Evolutionary conservation across 1,140 invertebrate genomes (phyloP).

Genomic region (Nephila pilipes): DNA sequence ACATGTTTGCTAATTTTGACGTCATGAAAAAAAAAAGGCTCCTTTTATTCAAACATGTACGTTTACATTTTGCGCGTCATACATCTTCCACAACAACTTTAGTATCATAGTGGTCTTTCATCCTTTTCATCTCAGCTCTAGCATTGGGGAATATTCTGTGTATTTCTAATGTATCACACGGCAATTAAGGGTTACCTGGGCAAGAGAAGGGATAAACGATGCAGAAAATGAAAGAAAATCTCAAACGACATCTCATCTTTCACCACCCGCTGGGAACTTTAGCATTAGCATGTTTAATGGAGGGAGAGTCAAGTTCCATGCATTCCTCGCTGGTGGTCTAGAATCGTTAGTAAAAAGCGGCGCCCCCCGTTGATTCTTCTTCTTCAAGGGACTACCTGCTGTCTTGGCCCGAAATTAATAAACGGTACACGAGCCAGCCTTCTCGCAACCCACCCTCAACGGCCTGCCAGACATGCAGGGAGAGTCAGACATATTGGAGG

Average conservation of each 20-base stretch:
- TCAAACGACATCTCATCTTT: constrained; percentile 42
- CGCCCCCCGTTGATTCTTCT: constrained; percentile 43
- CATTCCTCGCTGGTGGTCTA: constrained; percentile 45
- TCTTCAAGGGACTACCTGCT: constrained; percentile 46
- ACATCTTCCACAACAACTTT: background rate
- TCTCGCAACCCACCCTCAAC: background rate
- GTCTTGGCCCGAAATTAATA: constrained; percentile 58
- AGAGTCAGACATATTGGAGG: background rate
- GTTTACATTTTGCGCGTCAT: background rate
- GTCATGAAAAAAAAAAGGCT: too few species aligned
- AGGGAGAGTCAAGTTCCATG: background rate
- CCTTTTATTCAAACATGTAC: background rate
- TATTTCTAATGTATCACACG: background rate
- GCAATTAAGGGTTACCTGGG: constrained; percentile 13
- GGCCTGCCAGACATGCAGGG: background rate
- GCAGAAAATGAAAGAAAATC: constrained; percentile 19
- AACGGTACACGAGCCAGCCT: constrained; percentile 47
- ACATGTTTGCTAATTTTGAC: too few species aligned
- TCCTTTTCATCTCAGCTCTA: background rate
- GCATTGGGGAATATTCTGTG: too few species aligned
- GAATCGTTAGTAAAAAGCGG: constrained; percentile 56
- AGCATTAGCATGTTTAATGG: constrained; percentile 69
- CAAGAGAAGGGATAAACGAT: constrained; percentile 2
- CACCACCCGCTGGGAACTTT: constrained; percentile 49
- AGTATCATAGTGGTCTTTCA: background rate